Evolutionary conservation across 2,113 vertebrate genomes (phyloP).

Genomic region (Callipepla squamata): DNA sequence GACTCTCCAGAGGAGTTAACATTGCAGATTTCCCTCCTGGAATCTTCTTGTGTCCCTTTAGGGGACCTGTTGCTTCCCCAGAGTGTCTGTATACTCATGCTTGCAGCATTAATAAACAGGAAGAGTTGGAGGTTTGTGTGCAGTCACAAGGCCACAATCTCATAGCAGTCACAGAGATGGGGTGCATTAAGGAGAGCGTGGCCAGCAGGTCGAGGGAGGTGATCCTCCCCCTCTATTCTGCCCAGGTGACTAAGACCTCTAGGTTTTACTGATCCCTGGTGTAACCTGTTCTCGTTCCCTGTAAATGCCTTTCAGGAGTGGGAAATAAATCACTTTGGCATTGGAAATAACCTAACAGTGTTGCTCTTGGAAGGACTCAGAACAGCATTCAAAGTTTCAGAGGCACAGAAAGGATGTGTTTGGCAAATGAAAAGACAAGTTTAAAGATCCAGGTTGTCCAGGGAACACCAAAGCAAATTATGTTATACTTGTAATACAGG

Average conservation of each 20-base stretch:
- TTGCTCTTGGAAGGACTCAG: not conserved
- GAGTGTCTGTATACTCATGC: no score
- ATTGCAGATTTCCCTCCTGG: no score
- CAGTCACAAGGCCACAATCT: no score
- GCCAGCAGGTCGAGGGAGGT: no score
- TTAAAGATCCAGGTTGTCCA: not conserved
- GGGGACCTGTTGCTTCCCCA: no score
- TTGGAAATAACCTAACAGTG: constrained; percentile 36
- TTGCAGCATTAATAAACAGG: no score
- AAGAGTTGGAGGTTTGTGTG: no score
- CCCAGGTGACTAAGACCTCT: not conserved
- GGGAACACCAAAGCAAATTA: constrained; percentile 11
- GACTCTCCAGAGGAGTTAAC: no score
- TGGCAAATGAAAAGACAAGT: constrained; percentile 32
- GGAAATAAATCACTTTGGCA: constrained; percentile 25
- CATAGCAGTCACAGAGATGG: no score
- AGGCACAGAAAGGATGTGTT: not conserved
- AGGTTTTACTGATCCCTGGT: not conserved
- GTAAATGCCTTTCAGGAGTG: not conserved
- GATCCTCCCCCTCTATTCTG: no score
- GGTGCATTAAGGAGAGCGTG: no score
- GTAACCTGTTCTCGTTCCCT: not conserved
- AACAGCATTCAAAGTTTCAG: not conserved
- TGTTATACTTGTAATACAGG: not conserved
- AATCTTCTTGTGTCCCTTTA: no score